phyloP scores from a whole-genome alignment of 2,797 vertebrate genomes.

The Cossypha dichroa region DNA sequence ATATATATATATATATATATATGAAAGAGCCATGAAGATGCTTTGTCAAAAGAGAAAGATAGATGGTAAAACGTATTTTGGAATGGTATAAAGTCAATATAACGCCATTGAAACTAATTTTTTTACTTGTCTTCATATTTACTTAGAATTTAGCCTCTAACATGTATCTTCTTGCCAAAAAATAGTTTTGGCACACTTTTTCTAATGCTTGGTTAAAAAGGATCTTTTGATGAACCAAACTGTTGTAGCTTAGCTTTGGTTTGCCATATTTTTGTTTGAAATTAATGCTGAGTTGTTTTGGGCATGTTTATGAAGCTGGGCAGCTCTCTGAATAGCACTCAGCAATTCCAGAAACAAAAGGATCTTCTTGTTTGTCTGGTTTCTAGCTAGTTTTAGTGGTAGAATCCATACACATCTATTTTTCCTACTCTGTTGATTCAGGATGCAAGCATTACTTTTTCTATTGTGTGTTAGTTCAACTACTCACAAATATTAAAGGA shows the following conservation, averaged over 20 bases:
- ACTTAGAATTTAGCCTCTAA: background rate
- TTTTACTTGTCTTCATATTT: background rate
- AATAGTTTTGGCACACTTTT: background rate
- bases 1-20: background rate
- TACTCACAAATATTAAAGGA: background rate
- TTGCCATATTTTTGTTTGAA: background rate
- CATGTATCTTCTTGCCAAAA: background rate
- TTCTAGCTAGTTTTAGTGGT: background rate
- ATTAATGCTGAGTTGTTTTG: background rate
- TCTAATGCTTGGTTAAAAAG: background rate
- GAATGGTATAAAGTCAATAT: background rate
- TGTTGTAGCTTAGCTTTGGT: background rate
- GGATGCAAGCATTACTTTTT: background rate
- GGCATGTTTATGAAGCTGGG: background rate
- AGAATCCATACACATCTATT: background rate
- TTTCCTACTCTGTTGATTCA: background rate
- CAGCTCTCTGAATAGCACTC: background rate
- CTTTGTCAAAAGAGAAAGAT: background rate
- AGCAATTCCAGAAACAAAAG: background rate
- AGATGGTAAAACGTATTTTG: fast-evolving
- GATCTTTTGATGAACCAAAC: background rate
- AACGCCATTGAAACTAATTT: background rate
- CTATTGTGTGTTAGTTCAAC: background rate
- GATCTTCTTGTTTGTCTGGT: background rate
- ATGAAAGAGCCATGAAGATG: background rate